Evolutionary conservation across 2,888 invertebrate species (phyloP), one percentile per base, ranked within the genome.

Genomic region (Hirtodrosophila alboralis): DNA sequence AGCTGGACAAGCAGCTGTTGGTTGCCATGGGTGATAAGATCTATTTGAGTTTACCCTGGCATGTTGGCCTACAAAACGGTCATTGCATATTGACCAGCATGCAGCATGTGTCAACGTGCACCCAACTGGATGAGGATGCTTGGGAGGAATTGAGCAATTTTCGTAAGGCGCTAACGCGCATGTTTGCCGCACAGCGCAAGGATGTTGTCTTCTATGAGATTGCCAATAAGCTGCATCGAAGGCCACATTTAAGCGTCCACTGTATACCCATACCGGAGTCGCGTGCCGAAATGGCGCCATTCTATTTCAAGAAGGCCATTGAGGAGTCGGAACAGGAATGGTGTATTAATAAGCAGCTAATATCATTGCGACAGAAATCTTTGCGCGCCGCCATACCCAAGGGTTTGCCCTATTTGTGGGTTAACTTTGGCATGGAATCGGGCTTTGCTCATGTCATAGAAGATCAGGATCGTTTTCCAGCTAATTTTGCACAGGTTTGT

Each of bases 371-470:
- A 6, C 12, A 69, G 0, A 95, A 94, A 87, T 93, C 95, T 88
- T 92, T 99, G 14, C 92, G 97, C 33, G 93, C 93, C 86, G 94
- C 95, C 9, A 91, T 99, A 62, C 99, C 99, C 0, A 97, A 96
- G 90, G 97, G 97, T 0, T 92, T 99, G 68, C 96, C 98, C 0
- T 99, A 99, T 90, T 98, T 99, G 90, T 94, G 95, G 91, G 95
- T 99, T 0, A 95, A 97, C 90, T 99, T 99, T 92, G 98, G 97
- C 12, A 93, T 95, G 91, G 94, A 95, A 34, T 93, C 95, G 45
- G 99, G 99, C 1, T 99, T 95, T 91, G 99, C 98, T 38, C 99
- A 99, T 91, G 96, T 99, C 0, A 97, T 99, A 84, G 99, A 99
- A 91, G 96, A 99, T 90, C 96, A 97, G 88, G 92, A 94, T 52